Base-by-base conservation (phyloP, 2,797 vertebrate species). In the Potorous gilbertii region DNA sequence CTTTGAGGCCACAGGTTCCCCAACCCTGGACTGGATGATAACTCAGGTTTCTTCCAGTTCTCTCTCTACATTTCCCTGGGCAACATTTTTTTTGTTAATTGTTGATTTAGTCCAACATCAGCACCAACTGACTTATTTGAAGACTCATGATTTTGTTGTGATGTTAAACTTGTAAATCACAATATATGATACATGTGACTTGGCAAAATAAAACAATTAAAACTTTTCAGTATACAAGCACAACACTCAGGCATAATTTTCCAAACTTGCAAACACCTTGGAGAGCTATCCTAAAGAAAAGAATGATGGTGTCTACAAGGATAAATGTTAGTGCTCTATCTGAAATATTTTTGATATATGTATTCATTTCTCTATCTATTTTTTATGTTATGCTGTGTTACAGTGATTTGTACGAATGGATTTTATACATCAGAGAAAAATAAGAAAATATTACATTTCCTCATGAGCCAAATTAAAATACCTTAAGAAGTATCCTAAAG, bases 261-360 rank as follows among this genome's bases (percentile, higher is more conserved):
- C 87, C 29, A 94, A 93, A 94, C 93, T 97, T 50, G 62, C 94
- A 90, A 90, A 90, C 54, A 90, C 54, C 90, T 90, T 90, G 90
- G 90, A 90, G 54, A 90, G 54, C 90, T 90, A 55, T 55, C 90
- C 90, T 90, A 55, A 31, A 90, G 50, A 54, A 90, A 54, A 55
- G 90, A 90, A 57, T 91, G 56, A 95, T 74, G 50, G 40, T 96
- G n/a, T 97, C 95, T 90, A 92, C 92, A 95, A 4, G 94, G 96
- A 95, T 96, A 96, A 96, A 96, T 40, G 9, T 90, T 95, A 13
- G 96, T 93, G 28, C 9, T 93, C 29, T 91, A 95, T 95, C 31
- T 90, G 66, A 98, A 98, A 95, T 92, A 94, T 95, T 96, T 96
- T 0, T 92, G 94, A 96, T 95, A 89, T 52, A n/a, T 89, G 46